These are phyloP conservation scores for Molanna angustata DNA, from an alignment of 2,888 invertebrate genomes.

Conservation along the genomic window DNA sequence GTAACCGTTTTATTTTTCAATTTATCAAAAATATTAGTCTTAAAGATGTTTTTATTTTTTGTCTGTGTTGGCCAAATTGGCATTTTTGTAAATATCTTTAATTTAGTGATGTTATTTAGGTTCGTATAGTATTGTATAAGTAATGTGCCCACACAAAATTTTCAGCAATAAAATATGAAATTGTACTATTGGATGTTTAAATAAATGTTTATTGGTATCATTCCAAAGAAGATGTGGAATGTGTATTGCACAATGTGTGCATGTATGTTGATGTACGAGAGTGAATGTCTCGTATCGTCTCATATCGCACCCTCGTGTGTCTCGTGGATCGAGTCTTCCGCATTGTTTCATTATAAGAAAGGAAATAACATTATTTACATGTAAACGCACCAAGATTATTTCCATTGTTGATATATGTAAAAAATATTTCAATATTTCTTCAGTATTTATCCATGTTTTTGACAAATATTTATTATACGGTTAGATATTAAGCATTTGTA, in stretches of 20 bases:
- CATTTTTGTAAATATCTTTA: constrained; percentile 25
- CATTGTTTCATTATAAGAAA: constrained; percentile 21
- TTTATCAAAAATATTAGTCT: constrained; percentile 18
- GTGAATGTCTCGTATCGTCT: too few relatives aligned
- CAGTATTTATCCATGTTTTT: constrained; percentile 33
- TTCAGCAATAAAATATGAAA: constrained; percentile 30
- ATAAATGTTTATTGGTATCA: not conserved
- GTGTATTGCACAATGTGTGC: not conserved
- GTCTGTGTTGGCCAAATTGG: constrained; percentile 13
- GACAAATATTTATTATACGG: constrained; percentile 31
- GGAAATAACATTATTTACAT: constrained; percentile 27
- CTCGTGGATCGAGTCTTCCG: constrained; percentile 27
- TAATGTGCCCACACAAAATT: constrained; percentile 31
- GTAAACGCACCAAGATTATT: constrained; percentile 32
- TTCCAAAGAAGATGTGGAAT: not conserved
- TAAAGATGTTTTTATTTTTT: constrained; percentile 22
- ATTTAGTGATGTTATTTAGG: constrained; percentile 21
- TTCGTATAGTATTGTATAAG: constrained; percentile 18
- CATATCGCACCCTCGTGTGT: not conserved
- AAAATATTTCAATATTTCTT: constrained; percentile 32
- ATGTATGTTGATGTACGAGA: too few relatives aligned
- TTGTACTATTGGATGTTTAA: constrained; percentile 9
- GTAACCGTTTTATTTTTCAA: constrained; percentile 14
- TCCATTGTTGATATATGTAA: constrained; percentile 30
- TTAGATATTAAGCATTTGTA: constrained; percentile 30